Conservation (phyloP, 2,113 vertebrate species). For the Castor canadensis region DNA sequence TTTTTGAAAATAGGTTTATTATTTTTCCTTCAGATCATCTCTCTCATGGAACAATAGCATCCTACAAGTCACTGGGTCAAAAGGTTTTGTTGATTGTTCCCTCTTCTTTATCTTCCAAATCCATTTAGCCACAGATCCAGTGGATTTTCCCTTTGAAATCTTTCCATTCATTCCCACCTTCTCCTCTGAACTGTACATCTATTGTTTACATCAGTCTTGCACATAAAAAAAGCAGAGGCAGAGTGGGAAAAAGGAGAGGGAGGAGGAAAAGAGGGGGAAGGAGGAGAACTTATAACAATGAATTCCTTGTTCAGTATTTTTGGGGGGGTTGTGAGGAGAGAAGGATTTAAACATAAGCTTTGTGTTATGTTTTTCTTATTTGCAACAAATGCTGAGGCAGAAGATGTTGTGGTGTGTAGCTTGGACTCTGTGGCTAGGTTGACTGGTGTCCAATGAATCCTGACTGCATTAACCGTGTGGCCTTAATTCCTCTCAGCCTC, state of each 20-base stretch:
- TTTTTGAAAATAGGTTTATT: background rate
- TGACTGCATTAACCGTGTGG: background rate
- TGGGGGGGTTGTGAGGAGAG: background rate
- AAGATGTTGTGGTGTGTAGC: background rate
- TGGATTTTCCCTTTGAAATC: background rate
- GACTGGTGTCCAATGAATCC: background rate
- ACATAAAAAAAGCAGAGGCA: background rate
- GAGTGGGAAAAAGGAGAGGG: background rate
- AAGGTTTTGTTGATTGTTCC: background rate
- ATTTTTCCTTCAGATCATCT: background rate
- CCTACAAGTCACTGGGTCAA: background rate
- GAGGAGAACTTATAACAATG: background rate
- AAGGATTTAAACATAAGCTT: background rate
- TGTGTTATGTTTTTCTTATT: background rate
- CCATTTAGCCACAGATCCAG: background rate
- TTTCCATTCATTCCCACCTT: background rate
- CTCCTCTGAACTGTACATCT: background rate
- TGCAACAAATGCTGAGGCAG: background rate
- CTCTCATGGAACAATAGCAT: background rate
- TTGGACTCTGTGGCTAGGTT: background rate
- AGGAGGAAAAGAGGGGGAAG: background rate
- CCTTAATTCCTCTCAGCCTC: no score
- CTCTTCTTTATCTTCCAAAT: background rate
- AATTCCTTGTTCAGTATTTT: background rate
- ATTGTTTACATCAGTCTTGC: background rate